These are phyloP conservation scores for Podarcis siculus DNA, from an alignment of 2,797 vertebrate species.

Conservation along the genomic window DNA sequence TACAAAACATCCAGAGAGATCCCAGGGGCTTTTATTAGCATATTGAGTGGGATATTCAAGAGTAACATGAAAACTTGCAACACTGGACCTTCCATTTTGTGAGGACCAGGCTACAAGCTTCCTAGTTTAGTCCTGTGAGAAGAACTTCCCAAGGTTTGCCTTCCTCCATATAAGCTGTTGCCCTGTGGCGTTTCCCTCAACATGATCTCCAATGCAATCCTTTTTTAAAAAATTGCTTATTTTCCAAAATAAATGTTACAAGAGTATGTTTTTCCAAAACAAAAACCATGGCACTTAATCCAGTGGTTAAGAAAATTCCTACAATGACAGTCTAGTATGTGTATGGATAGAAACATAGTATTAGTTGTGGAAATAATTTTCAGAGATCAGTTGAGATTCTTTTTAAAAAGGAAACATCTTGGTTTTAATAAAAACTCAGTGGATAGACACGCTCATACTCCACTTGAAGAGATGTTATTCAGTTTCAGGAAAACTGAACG, in stretches of 20 bases:
- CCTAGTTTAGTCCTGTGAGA: not conserved
- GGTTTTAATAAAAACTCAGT: not conserved
- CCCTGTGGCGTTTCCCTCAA: not conserved
- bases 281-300: not conserved
- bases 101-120: not conserved
- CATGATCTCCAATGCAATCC: not conserved
- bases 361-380: not conserved
- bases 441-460: fast-evolving
- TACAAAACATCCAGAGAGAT: not conserved
- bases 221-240: not conserved
- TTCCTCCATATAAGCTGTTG: not conserved
- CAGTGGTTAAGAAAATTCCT: not conserved
- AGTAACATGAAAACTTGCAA: not conserved
- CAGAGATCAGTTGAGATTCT: not conserved
- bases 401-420: too few relatives aligned
- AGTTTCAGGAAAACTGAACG: not conserved
- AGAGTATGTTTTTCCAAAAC: not conserved
- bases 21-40: not conserved
- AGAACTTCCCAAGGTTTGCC: not conserved
- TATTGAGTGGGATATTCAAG: not conserved
- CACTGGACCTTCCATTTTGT: not conserved
- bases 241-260: not conserved
- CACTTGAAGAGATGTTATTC: not conserved
- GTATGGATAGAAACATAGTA: not conserved
- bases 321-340: fast-evolving